Conservation (phyloP, 2,113 vertebrate genomes). For the Embiotoca jacksoni region DNA sequence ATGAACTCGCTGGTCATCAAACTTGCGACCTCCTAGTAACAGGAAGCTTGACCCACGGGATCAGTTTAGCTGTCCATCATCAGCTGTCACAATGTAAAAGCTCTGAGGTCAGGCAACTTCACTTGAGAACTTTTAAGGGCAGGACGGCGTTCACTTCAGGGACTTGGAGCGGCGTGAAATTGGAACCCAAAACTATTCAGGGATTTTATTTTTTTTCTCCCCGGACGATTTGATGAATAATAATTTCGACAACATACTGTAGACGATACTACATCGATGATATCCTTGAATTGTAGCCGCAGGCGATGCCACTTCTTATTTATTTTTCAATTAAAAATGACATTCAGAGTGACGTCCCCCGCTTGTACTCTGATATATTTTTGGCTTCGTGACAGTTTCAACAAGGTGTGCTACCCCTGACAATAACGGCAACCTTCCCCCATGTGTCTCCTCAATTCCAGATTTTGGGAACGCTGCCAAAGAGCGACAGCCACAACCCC, state of each 20-base stretch:
- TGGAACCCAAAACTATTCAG: slow-evolving; percentile 15
- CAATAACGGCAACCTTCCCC: slow-evolving; percentile 67
- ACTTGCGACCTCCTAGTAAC: slow-evolving; percentile 33
- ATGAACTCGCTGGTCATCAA: slow-evolving; percentile 29
- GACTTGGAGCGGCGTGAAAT: slow-evolving; percentile 11
- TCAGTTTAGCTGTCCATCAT: slow-evolving; percentile 45
- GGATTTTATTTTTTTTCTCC: background rate
- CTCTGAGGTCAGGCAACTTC: slow-evolving; percentile 21
- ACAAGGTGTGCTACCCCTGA: slow-evolving; percentile 64
- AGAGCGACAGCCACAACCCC: slow-evolving; percentile 36
- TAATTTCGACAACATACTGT: slow-evolving; percentile 39
- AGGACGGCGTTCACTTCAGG: slow-evolving; percentile 40
- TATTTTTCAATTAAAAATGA: slow-evolving; percentile 76
- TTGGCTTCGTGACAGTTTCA: slow-evolving; percentile 68
- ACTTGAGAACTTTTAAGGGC: slow-evolving; percentile 21
- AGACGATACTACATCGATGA: slow-evolving; percentile 31
- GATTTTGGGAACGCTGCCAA: slow-evolving; percentile 73
- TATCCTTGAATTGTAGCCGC: slow-evolving; percentile 30
- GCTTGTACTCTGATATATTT: slow-evolving; percentile 47
- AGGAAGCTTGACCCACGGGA: slow-evolving; percentile 25
- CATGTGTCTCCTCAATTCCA: slow-evolving; percentile 61
- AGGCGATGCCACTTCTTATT: slow-evolving; percentile 67
- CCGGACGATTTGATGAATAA: slow-evolving; percentile 39
- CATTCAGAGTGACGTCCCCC: slow-evolving; percentile 54
- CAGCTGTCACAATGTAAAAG: slow-evolving; percentile 16